phyloP scores from a whole-genome alignment of 1,140 invertebrate species.

The Plutomurus gul region DNA sequence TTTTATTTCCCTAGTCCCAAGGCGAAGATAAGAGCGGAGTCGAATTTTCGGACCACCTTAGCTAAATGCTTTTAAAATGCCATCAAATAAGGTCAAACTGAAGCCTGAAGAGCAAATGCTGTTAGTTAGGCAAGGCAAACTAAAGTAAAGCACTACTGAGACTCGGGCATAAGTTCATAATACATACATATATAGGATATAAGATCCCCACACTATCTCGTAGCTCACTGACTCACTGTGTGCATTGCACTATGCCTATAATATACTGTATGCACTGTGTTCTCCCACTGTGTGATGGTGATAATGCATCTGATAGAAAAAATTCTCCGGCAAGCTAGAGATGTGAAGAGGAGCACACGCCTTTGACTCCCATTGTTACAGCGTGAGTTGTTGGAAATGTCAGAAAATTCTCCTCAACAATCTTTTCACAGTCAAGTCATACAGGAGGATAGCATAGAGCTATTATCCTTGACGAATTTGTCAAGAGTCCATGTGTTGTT shows the following conservation, averaged over 20 bases:
- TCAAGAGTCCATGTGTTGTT: conserved; percentile 40
- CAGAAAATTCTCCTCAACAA: conserved; percentile 41
- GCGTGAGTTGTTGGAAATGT: conserved; percentile 46
- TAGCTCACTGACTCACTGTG: neutral
- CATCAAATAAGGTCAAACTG: conserved; percentile 47
- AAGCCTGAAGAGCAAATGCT: conserved; percentile 18
- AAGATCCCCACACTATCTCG: no score
- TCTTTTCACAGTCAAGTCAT: conserved; percentile 39
- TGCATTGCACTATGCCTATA: neutral
- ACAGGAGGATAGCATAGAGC: conserved; percentile 37
- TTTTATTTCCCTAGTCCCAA: conserved; percentile 44
- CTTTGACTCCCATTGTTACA: conserved; percentile 45
- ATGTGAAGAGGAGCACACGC: conserved; percentile 47
- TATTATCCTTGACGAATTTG: conserved; percentile 52
- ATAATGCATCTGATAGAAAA: conserved; percentile 37
- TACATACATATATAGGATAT: neutral
- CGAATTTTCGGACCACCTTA: conserved; percentile 39
- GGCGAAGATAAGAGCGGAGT: conserved; percentile 32
- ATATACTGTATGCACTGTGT: neutral
- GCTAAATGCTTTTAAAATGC: conserved; percentile 49
- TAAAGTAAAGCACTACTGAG: neutral
- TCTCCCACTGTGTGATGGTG: conserved; percentile 14
- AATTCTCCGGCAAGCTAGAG: neutral
- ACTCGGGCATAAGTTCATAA: neutral
- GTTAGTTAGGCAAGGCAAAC: neutral